Conservation (phyloP, 2,797 vertebrate genomes). For the Urocyon cinereoargenteus region DNA sequence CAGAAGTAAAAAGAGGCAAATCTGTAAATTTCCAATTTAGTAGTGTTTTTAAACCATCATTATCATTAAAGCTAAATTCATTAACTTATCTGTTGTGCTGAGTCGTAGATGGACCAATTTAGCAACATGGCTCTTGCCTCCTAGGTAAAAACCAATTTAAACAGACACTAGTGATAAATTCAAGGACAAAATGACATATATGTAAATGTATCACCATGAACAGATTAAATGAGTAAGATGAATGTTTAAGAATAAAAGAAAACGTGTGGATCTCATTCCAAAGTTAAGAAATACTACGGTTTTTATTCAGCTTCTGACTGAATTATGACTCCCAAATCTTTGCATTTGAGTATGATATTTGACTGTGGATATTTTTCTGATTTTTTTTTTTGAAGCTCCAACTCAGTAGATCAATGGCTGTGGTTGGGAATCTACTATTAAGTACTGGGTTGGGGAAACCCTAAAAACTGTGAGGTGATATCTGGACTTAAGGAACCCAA, state of each 20-base stretch:
- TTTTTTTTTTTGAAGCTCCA: background rate
- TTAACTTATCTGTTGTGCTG: slow-evolving; percentile 66
- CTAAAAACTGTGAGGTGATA: background rate
- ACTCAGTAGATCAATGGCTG: background rate
- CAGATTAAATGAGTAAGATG: background rate
- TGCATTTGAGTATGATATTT: background rate
- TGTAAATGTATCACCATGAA: background rate
- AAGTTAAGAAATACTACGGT: background rate
- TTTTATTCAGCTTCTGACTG: background rate
- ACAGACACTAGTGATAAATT: slow-evolving; percentile 28
- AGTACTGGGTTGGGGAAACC: background rate
- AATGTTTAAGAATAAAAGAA: slow-evolving; percentile 3
- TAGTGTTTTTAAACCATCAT: slow-evolving; percentile 67
- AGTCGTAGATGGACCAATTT: slow-evolving; percentile 56
- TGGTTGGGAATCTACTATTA: background rate
- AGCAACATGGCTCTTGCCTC: slow-evolving; percentile 52
- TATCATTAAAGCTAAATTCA: slow-evolving; percentile 72
- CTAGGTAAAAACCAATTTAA: slow-evolving; percentile 46
- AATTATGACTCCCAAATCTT: background rate
- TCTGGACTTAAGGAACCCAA: background rate
- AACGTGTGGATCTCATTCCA: background rate
- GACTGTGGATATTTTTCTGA: background rate
- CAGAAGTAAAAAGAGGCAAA: slow-evolving; percentile 13
- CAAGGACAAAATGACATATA: slow-evolving; percentile 43
- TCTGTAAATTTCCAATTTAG: slow-evolving; percentile 50